Evolutionary conservation across 2,888 invertebrate genomes (phyloP).

Genomic region (Scaptodrosophila latifasciaeformis): DNA sequence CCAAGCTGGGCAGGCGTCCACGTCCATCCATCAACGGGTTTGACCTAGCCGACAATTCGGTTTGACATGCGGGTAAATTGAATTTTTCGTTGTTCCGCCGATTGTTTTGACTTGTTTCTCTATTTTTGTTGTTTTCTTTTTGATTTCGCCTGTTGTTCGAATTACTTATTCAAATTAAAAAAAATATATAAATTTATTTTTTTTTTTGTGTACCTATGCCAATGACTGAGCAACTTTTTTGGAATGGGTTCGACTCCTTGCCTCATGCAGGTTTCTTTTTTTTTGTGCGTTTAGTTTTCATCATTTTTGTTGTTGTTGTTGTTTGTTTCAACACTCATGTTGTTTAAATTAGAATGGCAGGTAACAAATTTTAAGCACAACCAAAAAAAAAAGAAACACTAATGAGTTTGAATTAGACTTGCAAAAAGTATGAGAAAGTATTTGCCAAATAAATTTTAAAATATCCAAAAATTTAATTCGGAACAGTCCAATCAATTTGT

Average conservation of each 20-base stretch:
- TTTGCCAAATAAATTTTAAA: too few relatives aligned
- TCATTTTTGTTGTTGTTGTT: conserved; percentile 17
- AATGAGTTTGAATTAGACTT: too few relatives aligned
- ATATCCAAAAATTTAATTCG: too few relatives aligned
- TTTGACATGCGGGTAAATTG: conserved; percentile 71
- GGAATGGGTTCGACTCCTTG: too few relatives aligned
- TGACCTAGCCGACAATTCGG: conserved; percentile 68
- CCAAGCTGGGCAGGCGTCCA: conserved; percentile 27
- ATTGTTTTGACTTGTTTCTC: conserved; percentile 57
- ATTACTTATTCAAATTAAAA: conserved; percentile 37
- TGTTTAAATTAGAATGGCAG: background rate
- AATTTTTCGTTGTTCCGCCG: conserved; percentile 67
- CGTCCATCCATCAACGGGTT: conserved; percentile 65
- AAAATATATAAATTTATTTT: too few relatives aligned
- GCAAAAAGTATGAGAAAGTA: too few relatives aligned
- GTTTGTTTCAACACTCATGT: conserved; percentile 4
- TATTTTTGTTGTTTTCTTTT: conserved; percentile 22
- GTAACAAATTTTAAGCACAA: background rate
- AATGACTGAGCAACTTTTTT: too few relatives aligned
- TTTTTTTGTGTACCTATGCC: background rate
- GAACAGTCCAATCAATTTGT: too few relatives aligned
- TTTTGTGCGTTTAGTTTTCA: conserved; percentile 13
- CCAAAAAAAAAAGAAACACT: too few relatives aligned
- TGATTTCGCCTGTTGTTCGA: conserved; percentile 57
- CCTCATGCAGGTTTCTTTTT: too few relatives aligned